Conservation (phyloP, 2,797 vertebrate species). For the Paguma larvata region DNA sequence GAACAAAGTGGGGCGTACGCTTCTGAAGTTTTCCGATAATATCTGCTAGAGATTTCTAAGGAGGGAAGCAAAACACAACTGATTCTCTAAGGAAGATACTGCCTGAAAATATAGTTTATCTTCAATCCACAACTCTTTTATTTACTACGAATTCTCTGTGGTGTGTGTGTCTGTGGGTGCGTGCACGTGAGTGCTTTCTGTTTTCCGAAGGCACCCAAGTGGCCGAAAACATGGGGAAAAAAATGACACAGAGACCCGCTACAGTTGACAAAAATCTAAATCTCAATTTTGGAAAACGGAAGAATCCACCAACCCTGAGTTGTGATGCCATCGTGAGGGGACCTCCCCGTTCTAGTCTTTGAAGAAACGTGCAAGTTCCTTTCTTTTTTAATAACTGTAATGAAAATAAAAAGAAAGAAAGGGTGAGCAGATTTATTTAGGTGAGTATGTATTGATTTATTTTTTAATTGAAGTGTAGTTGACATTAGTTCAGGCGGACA, state of each 20-base stretch:
- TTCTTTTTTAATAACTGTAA: slow-evolving; percentile 95
- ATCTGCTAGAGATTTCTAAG: slow-evolving; percentile 94
- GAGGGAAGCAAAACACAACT: not conserved
- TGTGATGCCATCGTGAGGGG: slow-evolving; percentile 93
- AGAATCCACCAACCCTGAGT: slow-evolving; percentile 91
- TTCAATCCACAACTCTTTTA: not conserved
- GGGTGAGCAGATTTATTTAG: not conserved
- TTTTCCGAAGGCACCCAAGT: not conserved
- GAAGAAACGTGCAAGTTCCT: slow-evolving; percentile 93
- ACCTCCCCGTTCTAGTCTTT: slow-evolving; percentile 92
- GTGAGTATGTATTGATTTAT: not conserved
- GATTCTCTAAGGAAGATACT: not conserved
- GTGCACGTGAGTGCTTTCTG: not conserved
- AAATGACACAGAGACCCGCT: not conserved
- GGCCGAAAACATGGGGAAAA: not conserved
- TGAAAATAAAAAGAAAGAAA: slow-evolving; percentile 66
- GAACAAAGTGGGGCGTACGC: slow-evolving; percentile 93
- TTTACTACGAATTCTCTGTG: not conserved
- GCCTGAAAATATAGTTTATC: not conserved
- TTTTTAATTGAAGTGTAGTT: not conserved
- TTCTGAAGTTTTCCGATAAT: slow-evolving; percentile 93
- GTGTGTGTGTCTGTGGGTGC: not conserved
- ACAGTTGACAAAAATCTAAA: not conserved
- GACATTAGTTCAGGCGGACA: not conserved
- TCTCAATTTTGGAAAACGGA: not conserved